phyloP scores from a whole-genome alignment of 2,113 vertebrate genomes.

The Perca fluviatilis region DNA sequence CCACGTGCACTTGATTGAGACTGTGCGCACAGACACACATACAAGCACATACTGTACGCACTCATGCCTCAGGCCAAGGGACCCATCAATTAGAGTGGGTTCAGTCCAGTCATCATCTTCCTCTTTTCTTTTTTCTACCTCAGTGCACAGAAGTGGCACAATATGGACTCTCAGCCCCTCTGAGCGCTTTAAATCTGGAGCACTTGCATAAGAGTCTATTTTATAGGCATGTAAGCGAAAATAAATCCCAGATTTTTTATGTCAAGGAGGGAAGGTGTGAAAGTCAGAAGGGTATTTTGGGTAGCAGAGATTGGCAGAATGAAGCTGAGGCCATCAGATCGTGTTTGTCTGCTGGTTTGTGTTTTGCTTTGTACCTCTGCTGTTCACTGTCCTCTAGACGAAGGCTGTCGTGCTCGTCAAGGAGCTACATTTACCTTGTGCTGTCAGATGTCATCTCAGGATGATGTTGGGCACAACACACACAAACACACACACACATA shows the following conservation, averaged over 20 bases:
- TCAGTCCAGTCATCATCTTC: constrained; percentile 71
- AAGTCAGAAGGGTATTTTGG: constrained; percentile 43
- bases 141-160: constrained; percentile 59
- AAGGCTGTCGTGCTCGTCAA: constrained; percentile 31
- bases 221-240: constrained; percentile 47
- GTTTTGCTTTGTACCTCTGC: constrained; percentile 35
- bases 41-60: not conserved
- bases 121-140: constrained; percentile 28
- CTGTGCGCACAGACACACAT: not conserved
- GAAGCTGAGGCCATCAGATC: constrained; percentile 41
- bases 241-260: constrained; percentile 45
- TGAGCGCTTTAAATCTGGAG: constrained; percentile 59
- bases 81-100: constrained; percentile 75
- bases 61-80: constrained; percentile 44
- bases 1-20: constrained; percentile 16
- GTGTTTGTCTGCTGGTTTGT: constrained; percentile 40
- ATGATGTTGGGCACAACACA: constrained; percentile 12
- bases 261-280: constrained; percentile 27
- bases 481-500: not conserved
- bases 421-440: constrained; percentile 53
- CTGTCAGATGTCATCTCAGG: constrained; percentile 62
- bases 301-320: constrained; percentile 44
- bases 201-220: constrained; percentile 65
- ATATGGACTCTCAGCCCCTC: constrained; percentile 54
- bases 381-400: constrained; percentile 37